Evolutionary conservation across 2,113 vertebrate genomes (phyloP).

Genomic region (Heteronetta atricapilla): DNA sequence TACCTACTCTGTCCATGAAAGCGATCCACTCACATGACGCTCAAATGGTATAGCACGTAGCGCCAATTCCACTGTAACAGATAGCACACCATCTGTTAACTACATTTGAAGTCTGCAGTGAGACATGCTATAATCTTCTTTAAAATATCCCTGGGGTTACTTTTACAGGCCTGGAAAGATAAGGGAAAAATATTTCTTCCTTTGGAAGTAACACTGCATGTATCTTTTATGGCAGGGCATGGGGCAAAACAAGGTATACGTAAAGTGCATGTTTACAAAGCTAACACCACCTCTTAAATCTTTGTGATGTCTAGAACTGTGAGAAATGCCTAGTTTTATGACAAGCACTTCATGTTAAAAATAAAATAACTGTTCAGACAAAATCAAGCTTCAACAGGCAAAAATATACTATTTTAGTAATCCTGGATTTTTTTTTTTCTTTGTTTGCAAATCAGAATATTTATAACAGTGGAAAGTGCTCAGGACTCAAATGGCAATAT

Average conservation of each 20-base stretch:
- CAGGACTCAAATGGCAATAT: background rate
- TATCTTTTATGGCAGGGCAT: background rate
- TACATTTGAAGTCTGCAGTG: background rate
- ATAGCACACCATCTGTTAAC: slow-evolving; percentile 29
- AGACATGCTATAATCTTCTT: background rate
- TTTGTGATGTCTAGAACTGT: background rate
- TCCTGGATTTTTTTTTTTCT: background rate
- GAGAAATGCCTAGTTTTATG: background rate
- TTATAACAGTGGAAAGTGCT: background rate
- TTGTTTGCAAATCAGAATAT: background rate
- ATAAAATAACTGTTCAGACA: background rate
- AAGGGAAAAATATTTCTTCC: slow-evolving; percentile 36
- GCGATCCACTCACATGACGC: background rate
- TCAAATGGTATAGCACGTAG: background rate
- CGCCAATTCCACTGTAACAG: background rate
- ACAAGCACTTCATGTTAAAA: background rate
- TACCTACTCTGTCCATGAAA: background rate
- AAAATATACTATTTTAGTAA: background rate
- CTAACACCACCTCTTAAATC: background rate
- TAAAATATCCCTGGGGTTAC: background rate
- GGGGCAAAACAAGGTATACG: background rate
- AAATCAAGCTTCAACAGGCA: background rate
- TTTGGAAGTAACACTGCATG: slow-evolving; percentile 25
- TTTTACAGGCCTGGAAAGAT: slow-evolving; percentile 28
- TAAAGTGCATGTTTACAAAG: slow-evolving; percentile 3